Percentiles rank a stretch among this genome's conserved stretches.
Conservation (phyloP, 1,140 invertebrate species). For the Hyles euphorbiae region DNA sequence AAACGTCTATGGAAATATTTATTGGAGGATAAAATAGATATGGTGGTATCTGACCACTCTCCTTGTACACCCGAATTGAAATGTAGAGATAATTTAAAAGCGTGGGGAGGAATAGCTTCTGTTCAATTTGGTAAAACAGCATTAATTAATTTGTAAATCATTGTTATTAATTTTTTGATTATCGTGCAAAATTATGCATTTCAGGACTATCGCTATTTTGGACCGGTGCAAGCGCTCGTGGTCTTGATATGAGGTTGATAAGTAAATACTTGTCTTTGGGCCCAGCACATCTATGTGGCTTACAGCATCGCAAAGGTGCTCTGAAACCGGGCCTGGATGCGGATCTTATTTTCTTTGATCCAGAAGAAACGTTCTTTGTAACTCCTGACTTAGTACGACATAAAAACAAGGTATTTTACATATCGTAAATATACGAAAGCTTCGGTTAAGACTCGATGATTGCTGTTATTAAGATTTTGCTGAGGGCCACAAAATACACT, state of each 20-base stretch:
- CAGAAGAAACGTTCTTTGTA: conserved; percentile 77
- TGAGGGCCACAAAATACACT: too few species aligned
- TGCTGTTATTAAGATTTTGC: too few species aligned
- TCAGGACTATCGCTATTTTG: conserved; percentile 80
- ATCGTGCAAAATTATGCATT: neutral
- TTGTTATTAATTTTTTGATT: too few species aligned
- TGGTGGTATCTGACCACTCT: conserved; percentile 86
- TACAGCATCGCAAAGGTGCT: conserved; percentile 78
- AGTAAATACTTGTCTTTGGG: conserved; percentile 77
- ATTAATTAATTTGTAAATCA: too few species aligned
- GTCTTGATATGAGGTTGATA: conserved; percentile 75
- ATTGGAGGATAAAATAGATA: conserved; percentile 75
- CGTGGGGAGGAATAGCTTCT: conserved; percentile 85
- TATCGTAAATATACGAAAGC: too few species aligned
- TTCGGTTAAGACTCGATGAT: too few species aligned
- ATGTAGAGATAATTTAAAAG: conserved; percentile 79
- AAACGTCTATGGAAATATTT: conserved; percentile 79
- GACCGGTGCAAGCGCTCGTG: conserved; percentile 75
- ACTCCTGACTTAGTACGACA: conserved; percentile 72
- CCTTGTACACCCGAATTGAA: conserved; percentile 82
- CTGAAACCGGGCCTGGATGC: conserved; percentile 80
- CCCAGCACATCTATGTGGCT: conserved; percentile 79
- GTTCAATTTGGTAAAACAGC: conserved; percentile 80
- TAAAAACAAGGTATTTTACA: conserved; percentile 76
- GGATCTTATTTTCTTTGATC: conserved; percentile 84